A percentile compares a stretch with the other conserved stretches of the same genome.
Conservation (phyloP, 2,797 vertebrate species). For the Poeciliopsis paucimaculata region DNA sequence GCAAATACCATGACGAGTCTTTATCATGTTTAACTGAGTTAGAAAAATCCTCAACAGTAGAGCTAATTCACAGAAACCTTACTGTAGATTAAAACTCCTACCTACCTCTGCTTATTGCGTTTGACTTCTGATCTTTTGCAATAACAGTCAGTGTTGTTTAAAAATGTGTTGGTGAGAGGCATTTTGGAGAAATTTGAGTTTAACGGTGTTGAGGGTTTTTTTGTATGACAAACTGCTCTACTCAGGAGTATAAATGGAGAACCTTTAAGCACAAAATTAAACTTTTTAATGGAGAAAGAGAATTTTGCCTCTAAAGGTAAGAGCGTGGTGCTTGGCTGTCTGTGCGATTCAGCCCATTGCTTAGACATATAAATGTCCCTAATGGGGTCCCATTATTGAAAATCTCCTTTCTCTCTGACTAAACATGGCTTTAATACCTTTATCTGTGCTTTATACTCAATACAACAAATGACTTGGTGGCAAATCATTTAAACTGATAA, state of each 20-base stretch:
- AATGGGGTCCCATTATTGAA: background rate
- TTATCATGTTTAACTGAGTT: background rate
- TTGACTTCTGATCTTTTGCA: background rate
- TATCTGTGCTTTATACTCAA: background rate
- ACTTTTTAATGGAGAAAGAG: background rate
- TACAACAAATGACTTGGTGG: background rate
- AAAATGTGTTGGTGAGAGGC: background rate
- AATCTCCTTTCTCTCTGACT: background rate
- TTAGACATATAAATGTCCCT: background rate
- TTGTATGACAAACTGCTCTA: background rate
- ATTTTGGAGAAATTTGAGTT: background rate
- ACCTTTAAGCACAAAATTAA: background rate
- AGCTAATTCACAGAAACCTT: background rate
- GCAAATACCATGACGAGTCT: background rate
- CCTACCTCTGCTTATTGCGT: background rate
- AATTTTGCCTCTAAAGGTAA: background rate
- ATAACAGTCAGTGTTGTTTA: background rate
- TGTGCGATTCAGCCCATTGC: background rate
- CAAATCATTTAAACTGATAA: background rate
- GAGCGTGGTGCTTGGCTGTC: background rate
- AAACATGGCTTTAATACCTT: background rate
- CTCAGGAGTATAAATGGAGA: background rate
- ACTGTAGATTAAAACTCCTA: background rate
- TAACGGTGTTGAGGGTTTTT: background rate
- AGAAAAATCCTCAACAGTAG: conserved; percentile 1